Base-by-base conservation (phyloP, 1,140 invertebrate species). In the Streblospio benedicti region DNA sequence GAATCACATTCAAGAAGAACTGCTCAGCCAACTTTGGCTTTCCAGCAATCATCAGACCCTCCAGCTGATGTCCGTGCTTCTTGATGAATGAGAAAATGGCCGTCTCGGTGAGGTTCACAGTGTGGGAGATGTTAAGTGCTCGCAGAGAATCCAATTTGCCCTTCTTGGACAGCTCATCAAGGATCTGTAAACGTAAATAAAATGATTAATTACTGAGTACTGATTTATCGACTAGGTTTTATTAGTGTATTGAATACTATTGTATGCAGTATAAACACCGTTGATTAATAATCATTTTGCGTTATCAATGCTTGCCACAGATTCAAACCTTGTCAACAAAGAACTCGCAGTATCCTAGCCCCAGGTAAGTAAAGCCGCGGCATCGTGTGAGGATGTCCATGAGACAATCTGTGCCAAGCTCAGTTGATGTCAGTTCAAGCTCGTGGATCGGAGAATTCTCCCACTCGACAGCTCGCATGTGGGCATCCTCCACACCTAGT, bases 21-120 rank as follows among this genome's bases (percentile, higher is more conserved):
- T 93, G 91, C 80, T 99, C 96, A 0, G 93, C 94, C 65, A 99
- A 89, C 72, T 98, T 95, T 0, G 93, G 87, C 87, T 99, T 98
- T 31, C 96, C 96, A 41, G 90, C 90, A 0, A 98, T 79, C 59
- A 86, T 85, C 20, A 98, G 81, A 0, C 90, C 96, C 72, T 83
- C 84, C 12, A 99, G 80, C 75, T 95, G 90, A 61, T 85, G 82
- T 0, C 94, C 96, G 76, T 93, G 85, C 44, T 87, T 84, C 44
- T 87, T 89, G 28, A 99, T 76, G 75, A 98, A 95, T 71, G 92
- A 90, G 62, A 91, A 86, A 25, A 99, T 81, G 5, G 85, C 87
- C 69, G 95, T 92, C 72, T 99, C 96, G 1, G 85, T 87, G 45
- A 99, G 80, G 75, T 94, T 98, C 73, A 97, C 93, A 0, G 93